Conservation (phyloP, 2,888 invertebrate species). For the Caenorhabditis wallacei region DNA sequence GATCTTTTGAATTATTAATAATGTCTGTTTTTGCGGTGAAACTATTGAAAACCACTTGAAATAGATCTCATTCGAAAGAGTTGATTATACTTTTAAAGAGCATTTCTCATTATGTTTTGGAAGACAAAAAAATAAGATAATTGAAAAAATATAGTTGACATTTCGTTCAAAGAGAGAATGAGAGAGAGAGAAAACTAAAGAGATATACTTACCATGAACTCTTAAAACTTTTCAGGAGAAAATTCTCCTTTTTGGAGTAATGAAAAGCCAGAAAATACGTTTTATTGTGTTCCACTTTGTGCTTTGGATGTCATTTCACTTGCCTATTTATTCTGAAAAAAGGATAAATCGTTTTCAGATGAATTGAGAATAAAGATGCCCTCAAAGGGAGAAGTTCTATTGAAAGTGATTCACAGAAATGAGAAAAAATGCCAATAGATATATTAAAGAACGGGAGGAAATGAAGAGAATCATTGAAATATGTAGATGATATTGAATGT, state of each 20-base stretch:
- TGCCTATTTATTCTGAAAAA: conserved; percentile 44
- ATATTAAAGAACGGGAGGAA: background rate
- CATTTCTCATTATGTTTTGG: background rate
- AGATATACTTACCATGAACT: conserved; percentile 24
- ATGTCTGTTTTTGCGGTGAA: background rate
- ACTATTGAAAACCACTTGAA: too few species aligned
- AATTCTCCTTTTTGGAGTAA: conserved; percentile 18
- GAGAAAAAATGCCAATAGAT: conserved; percentile 6
- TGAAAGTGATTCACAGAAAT: background rate
- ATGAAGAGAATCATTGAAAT: background rate
- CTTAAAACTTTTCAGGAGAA: conserved; percentile 11
- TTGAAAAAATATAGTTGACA: background rate
- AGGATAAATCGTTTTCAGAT: background rate
- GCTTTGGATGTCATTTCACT: conserved; percentile 54
- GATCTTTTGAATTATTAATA: background rate
- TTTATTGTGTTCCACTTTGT: conserved; percentile 47
- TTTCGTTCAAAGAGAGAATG: background rate
- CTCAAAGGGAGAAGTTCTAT: background rate
- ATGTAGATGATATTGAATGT: conserved; percentile 5
- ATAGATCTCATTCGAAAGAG: too few species aligned
- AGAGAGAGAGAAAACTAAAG: background rate
- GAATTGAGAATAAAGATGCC: background rate
- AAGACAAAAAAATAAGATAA: background rate
- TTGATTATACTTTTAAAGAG: background rate
- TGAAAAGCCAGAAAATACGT: conserved; percentile 11